Evolutionary conservation across 2,888 invertebrate species (phyloP), one percentile per base, ranked within the genome.

Genomic region (Dolomedes plantarius): DNA sequence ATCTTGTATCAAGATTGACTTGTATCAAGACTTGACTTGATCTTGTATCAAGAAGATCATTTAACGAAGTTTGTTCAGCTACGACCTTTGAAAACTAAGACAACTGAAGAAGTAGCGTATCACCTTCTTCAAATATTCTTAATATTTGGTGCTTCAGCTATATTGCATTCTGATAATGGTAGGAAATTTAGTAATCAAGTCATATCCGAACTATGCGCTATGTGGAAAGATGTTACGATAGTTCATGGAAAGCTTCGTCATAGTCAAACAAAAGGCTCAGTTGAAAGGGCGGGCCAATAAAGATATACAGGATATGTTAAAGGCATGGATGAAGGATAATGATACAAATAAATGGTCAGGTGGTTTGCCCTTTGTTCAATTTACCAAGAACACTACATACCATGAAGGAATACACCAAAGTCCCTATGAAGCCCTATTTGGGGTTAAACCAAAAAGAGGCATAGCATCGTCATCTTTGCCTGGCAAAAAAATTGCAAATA

Each of bases 91-190:
- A n/a, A n/a, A n/a, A n/a, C n/a, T n/a, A n/a, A n/a, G n/a, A n/a
- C n/a, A n/a, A n/a, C n/a, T n/a, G n/a, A n/a, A n/a, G n/a, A n/a
- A n/a, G n/a, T n/a, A n/a, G 86, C 86, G 5, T 62, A 78, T 68
- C 50, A 86, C 23, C 28, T 88, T 11, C 72, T 86, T 32, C 80
- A 82, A 46, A 88, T 89, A 69, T 72, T n/a, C n/a, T 77, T 65
- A 64, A 36, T 56, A 36, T 76, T 88, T 67, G 88, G 88, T 56
- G 72, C 87, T 19, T 16, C 23, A 69, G 19, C 69, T 39, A 9
- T 69, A 69, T 39, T 41, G 23, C 39, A 39, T 39, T 69, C 69
- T 74, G 56, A 74, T 62, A 73, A 50, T 73, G 50, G 31, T 62
- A 56, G 29, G 27, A 9, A 74, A 27, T 74, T 41, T 41, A 69